Base-by-base conservation (phyloP, 2,797 vertebrate species). In the Phrynocephalus guinanensis region DNA sequence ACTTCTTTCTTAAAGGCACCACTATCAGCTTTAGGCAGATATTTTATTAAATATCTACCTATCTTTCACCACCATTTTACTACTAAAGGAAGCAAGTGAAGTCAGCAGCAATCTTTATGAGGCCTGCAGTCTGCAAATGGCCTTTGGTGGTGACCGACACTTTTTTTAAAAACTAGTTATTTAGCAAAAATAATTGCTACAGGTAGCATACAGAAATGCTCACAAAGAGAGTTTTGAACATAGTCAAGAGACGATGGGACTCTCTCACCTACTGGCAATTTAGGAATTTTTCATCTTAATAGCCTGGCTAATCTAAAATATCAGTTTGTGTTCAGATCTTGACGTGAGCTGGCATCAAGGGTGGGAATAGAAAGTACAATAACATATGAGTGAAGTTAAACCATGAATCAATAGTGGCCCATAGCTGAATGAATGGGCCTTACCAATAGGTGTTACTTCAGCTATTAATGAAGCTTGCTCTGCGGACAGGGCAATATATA, bases 381-480 rank as follows among this genome's bases (percentile, higher is more conserved):
- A 72, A 91, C 81, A 90, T 85, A 86, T 91, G 91, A 93, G 86
- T 91, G 73, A 82, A 70, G 38, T 82, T 76, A 94, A 94, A 88
- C 48, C 56, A 30, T 89, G 91, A 93, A 90, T 94, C 86, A 95
- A 92, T 52, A 94, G 92, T 87, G 91, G 92, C 71, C 93, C 89
- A 88, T 56, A 89, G 90, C 86, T 93, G 86, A 94, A 66, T 90
- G 93, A 93, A 94, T 91, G 81, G 92, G 94, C 92, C 93, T 92
- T 80, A 85, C 91, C 85, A 91, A 95, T 96, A 96, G 96, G 96
- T 95, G 95, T 96, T 94, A 95, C 95, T 95, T 93, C 88, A 94
- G 91, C 93, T 87, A 94, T 95, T 96, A 96, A 95, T 93, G 90
- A 71, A 72, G 92, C 94, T 93, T 82, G 89, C 91, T 94, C 90